These are phyloP conservation scores for Puma concolor DNA, from an alignment of 2,113 vertebrate genomes.

Conservation along the genomic window DNA sequence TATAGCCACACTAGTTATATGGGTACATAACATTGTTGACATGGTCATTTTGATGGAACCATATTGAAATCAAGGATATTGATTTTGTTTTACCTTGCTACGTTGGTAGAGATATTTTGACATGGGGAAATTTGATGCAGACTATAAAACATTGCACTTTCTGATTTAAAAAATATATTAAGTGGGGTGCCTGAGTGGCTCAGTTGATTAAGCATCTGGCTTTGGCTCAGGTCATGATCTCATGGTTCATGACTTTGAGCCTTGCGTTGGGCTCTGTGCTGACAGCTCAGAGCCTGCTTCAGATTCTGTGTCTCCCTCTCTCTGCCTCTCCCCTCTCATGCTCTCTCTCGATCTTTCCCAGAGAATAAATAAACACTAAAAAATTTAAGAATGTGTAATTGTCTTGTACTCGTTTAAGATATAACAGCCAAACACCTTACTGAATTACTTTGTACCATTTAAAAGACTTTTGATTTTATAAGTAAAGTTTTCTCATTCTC, in stretches of 20 bases:
- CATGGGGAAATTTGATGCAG: not conserved
- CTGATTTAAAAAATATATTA: not conserved
- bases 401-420: not conserved
- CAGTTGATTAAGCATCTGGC: no score
- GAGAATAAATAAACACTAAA: no score
- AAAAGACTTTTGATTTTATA: not conserved
- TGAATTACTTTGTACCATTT: not conserved
- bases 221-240: no score
- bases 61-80: not conserved
- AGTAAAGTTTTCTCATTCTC: not conserved
- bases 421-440: not conserved
- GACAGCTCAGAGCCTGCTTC: no score
- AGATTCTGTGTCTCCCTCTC: no score
- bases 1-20: not conserved
- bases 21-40: not conserved
- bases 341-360: no score
- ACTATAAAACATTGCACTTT: not conserved
- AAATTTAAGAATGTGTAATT: not conserved
- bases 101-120: conserved; percentile 16
- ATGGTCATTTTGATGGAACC: not conserved
- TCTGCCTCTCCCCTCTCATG: no score
- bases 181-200: no score
- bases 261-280: no score
- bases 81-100: not conserved
- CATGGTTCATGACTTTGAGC: no score